These are phyloP conservation scores for Ctenochaetus hawaiiensis DNA, from an alignment of 2,797 vertebrate species.

Conservation along the genomic window DNA sequence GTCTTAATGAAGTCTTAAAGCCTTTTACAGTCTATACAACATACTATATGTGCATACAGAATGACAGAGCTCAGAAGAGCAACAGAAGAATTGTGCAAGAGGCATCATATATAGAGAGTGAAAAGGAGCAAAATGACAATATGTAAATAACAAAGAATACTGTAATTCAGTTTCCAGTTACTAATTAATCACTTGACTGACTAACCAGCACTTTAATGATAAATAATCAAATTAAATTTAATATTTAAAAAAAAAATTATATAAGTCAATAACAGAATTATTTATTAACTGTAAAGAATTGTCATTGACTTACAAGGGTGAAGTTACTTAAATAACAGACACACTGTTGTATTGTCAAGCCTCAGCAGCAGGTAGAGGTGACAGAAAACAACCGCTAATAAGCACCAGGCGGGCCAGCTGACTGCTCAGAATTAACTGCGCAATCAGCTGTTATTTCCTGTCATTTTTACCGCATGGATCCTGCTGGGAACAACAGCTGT, in stretches of 20 bases:
- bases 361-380: constrained; percentile 1
- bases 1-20: too few relatives aligned
- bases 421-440: background rate
- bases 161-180: background rate
- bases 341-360: background rate
- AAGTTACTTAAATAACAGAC: background rate
- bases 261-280: too few relatives aligned
- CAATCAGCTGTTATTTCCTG: background rate
- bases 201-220: too few relatives aligned
- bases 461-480: background rate
- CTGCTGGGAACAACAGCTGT: background rate
- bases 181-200: background rate
- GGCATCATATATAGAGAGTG: background rate
- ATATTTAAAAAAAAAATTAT: too few relatives aligned
- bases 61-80: background rate
- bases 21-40: too few relatives aligned
- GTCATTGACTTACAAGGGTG: background rate
- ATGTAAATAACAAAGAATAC: background rate
- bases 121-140: background rate
- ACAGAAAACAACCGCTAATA: background rate
- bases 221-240: too few relatives aligned
- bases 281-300: background rate
- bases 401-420: background rate
- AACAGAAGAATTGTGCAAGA: background rate
- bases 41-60: too few relatives aligned